phyloP scores from a whole-genome alignment of 2,113 vertebrate species.

The Spea bombifrons region DNA sequence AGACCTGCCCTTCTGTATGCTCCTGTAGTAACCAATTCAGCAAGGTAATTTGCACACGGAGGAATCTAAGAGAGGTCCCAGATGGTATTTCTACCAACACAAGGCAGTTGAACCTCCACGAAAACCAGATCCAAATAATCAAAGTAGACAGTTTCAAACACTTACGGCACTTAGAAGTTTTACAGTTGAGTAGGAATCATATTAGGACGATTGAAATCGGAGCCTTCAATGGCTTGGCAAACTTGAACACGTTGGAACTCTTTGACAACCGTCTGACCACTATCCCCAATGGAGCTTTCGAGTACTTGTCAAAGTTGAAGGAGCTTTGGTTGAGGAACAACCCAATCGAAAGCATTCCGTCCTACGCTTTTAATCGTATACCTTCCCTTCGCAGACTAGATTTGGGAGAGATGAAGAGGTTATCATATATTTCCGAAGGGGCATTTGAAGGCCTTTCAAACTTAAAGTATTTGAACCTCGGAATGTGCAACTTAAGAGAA shows the following conservation, averaged over 20 bases:
- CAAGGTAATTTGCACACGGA: conserved; percentile 95
- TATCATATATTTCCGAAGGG: conserved; percentile 97
- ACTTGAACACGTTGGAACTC: conserved; percentile 97
- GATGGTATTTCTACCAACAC: conserved; percentile 98
- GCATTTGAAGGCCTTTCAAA: conserved; percentile 98
- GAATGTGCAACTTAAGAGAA: conserved; percentile 98
- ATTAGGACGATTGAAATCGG: conserved; percentile 98
- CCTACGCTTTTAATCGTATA: conserved; percentile 98
- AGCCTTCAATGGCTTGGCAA: conserved; percentile 97
- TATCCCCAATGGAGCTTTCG: conserved; percentile 98
- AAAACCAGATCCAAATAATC: conserved; percentile 97
- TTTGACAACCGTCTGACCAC: conserved; percentile 98
- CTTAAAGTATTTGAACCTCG: conserved; percentile 97
- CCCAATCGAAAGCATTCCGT: conserved; percentile 96
- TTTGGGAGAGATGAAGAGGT: conserved; percentile 93
- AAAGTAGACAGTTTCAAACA: conserved; percentile 99
- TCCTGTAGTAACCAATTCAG: conserved; percentile 99
- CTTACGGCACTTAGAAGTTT: conserved; percentile 92
- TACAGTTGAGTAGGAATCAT: conserved; percentile 96
- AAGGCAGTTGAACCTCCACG: conserved; percentile 94
- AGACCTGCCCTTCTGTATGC: conserved; percentile 96
- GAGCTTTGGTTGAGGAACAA: conserved; percentile 98
- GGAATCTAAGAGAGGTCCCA: conserved; percentile 92
- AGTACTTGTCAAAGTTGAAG: conserved; percentile 97
- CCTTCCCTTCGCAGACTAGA: conserved; percentile 91